phyloP scores from a whole-genome alignment of 2,797 vertebrate species.

The Anguilla anguilla region DNA sequence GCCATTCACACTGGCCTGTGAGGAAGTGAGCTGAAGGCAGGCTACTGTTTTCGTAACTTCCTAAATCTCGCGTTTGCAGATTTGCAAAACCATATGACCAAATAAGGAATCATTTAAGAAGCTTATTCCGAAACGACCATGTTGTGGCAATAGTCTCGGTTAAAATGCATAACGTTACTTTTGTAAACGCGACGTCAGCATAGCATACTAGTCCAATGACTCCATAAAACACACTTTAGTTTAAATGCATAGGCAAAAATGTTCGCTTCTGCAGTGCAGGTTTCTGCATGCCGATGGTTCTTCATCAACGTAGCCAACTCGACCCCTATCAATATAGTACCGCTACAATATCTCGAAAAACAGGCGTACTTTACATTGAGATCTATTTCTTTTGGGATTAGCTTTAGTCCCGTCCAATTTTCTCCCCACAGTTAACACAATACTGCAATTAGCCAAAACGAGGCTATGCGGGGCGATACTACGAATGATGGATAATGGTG shows the following conservation, averaged over 20 bases:
- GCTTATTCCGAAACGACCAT: background rate
- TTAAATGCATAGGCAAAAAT: no score
- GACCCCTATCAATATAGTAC: no score
- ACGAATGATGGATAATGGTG: background rate
- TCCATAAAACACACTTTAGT: no score
- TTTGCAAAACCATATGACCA: conserved; percentile 26
- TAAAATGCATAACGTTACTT: background rate
- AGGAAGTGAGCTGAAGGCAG: conserved; percentile 24
- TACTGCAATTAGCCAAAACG: background rate
- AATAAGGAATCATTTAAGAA: conserved; percentile 31
- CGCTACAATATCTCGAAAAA: no score
- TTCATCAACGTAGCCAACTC: no score
- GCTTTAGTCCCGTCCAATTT: background rate
- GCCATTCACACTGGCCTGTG: background rate
- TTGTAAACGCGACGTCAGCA: background rate
- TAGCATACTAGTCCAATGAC: no score
- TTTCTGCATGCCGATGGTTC: no score
- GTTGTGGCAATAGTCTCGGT: background rate
- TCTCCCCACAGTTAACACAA: background rate
- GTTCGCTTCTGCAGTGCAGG: no score
- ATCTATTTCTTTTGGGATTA: no score
- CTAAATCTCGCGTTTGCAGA: conserved; percentile 11
- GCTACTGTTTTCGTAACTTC: conserved; percentile 1
- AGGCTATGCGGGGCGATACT: background rate
- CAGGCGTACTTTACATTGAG: no score